Base-by-base conservation (phyloP, 2,797 vertebrate genomes). In the Gephyroberyx darwinii region DNA sequence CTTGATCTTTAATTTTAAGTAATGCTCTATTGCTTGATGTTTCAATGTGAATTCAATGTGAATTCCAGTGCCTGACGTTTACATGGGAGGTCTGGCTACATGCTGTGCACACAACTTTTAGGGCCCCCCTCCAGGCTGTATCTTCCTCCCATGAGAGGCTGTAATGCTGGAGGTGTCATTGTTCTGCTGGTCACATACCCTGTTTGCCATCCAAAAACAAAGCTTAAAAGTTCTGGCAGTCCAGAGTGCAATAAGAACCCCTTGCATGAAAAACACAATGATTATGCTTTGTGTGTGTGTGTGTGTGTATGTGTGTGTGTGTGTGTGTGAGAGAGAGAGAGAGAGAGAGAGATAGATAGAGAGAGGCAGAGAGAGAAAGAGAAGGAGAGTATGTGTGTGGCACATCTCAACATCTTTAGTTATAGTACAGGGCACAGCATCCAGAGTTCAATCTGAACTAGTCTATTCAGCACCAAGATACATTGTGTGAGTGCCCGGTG, bases 401-500 rank as follows among this genome's bases (percentile, higher is more conserved):
- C 85, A 85, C 84, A 71, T 86, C 75, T 86, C 76, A 71, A 70
- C 37, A 84, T 76, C 66, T 74, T 80, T 30, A 58, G 63, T 76
- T 72, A 74, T 58, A 83, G 77, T 65, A 84, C 74, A 89, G 83
- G 88, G 83, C 82, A 73, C 56, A 74, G 82, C 81, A 75, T 91
- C 80, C 83, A 84, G 84, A 86, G 82, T 85, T 85, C 74, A 76
- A 33, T 65, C 65, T 84, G 72, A 85, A 88, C 81, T 76, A 19
- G 35, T 74, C 65, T 71, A 37, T 82, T 79, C 81, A 91, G 88
- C 90, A 90, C 87, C 89, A 87, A 83, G 75, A 80, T 75, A 83
- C 56, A 8, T 63, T 62, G 48, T 71, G 75, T 68, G 86, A 61
- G 77, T 62, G 75, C 68, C 70, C 48, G 43, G 52, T 78, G 77